A percentile compares a stretch with the other conserved stretches of the same genome.
Evolutionary conservation across 2,113 vertebrate species (phyloP).

Genomic region (Gasterosteus nipponicus): DNA sequence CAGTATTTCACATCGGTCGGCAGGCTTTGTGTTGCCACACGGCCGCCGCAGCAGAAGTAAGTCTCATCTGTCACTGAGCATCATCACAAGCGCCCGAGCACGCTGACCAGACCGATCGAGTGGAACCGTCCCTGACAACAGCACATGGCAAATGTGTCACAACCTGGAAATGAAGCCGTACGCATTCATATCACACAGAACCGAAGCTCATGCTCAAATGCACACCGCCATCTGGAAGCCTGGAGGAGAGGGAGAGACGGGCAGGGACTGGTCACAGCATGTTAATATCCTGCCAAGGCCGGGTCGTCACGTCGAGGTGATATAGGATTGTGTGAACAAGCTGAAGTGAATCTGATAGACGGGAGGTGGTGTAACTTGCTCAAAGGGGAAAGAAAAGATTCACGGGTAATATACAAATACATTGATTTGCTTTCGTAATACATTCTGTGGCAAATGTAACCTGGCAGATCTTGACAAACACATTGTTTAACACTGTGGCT

Average conservation of each 20-base stretch:
- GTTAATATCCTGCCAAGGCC: slow-evolving; percentile 40
- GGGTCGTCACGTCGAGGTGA: slow-evolving; percentile 10
- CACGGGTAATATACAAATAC: background rate
- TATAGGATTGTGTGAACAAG: slow-evolving; percentile 14
- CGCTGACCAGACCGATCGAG: slow-evolving; percentile 56
- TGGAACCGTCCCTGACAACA: slow-evolving; percentile 64
- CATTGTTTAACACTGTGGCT: background rate
- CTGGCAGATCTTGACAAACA: background rate
- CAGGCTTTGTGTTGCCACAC: slow-evolving; percentile 59
- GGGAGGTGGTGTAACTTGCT: slow-evolving; percentile 1
- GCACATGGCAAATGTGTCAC: slow-evolving; percentile 65
- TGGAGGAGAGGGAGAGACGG: slow-evolving; percentile 23
- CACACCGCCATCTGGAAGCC: slow-evolving; percentile 51
- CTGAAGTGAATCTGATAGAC: background rate
- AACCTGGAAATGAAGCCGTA: slow-evolving; percentile 71
- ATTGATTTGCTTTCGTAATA: slow-evolving; percentile 20
- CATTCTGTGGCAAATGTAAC: slow-evolving; percentile 10
- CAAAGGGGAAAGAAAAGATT: background rate
- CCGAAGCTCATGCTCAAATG: slow-evolving; percentile 13
- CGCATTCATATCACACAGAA: slow-evolving; percentile 67
- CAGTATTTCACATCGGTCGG: slow-evolving; percentile 69
- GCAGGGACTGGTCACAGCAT: slow-evolving; percentile 26
- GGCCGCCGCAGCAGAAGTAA: slow-evolving; percentile 44
- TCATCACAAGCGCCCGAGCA: slow-evolving; percentile 36
- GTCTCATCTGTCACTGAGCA: slow-evolving; percentile 66